Evolutionary conservation across 2,113 vertebrate genomes (phyloP), one percentile per base, ranked within the genome.

Genomic region (Sula dactylatra): DNA sequence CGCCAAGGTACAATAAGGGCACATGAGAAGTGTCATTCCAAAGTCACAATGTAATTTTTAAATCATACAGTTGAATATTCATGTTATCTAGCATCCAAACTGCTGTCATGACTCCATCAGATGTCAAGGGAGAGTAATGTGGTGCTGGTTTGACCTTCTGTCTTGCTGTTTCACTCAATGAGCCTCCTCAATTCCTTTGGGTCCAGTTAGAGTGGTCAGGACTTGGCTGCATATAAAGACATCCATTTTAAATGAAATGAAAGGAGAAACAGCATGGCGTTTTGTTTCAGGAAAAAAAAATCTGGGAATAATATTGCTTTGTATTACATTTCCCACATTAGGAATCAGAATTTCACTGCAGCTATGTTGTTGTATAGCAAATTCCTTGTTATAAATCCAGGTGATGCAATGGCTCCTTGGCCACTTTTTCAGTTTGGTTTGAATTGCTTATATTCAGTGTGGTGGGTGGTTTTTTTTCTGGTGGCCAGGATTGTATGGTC

Each of bases 41-140:
- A 98, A 98, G 96, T 97, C 94, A 96, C 84, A 61, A 11, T 71
- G n/a, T 83, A 91, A 49, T 54, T 94, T 90, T 79, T 74, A 90
- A 92, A 65, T 92, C 66, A 56, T 65, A 38, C 36, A 42, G 81
- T 97, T 98, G 96, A 98, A 98, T 98, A 98, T 98, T 98, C 97
- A 98, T 98, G 47, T 59, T 76, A 81, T 83, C 29, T 74, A 58
- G 55, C 89, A 77, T 95, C 79, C 92, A 83, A 77, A 83, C 91
- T 97, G 95, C 94, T 98, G 95, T 96, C 95, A 77, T 65, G 78
- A 69, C 83, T 96, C 93, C 59, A 91, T 98, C 96, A 95, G 94
- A 89, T 97, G 92, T 93, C 95, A 95, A 72, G 14, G 65, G 95
- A 95, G 89, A 96, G 91, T 94, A 96, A 97, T 73, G 61, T 71